A percentile compares a stretch with the other conserved stretches of the same genome.
These are phyloP conservation scores for Tachina fera DNA, from an alignment of 2,888 invertebrate species.

Conservation along the genomic window DNA sequence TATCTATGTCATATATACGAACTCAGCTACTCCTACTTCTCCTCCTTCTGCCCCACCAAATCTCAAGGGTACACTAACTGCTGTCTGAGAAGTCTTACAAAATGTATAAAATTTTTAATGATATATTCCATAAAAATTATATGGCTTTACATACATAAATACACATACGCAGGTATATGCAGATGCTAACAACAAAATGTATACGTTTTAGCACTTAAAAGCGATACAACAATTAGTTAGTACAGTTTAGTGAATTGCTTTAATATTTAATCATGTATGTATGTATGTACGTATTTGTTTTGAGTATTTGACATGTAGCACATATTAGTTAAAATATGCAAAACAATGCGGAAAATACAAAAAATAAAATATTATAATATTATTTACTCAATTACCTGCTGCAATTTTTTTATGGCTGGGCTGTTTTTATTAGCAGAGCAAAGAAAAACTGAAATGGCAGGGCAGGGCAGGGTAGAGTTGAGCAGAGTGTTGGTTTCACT, in stretches of 20 bases:
- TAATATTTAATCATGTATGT: not conserved
- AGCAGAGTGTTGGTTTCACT: constrained; percentile 8
- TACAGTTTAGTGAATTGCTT: not conserved
- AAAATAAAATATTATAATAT: constrained; percentile 44
- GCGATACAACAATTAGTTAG: not conserved
- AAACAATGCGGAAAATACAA: constrained; percentile 2
- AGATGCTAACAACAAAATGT: not conserved
- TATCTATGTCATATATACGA: no score
- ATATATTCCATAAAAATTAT: no score
- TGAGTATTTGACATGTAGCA: constrained; percentile 8
- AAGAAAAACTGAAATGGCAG: not conserved
- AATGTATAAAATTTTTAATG: no score
- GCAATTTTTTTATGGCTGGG: constrained; percentile 48
- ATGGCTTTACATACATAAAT: no score
- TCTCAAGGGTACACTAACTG: no score
- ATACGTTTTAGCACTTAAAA: not conserved
- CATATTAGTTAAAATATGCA: constrained; percentile 45
- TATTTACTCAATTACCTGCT: constrained; percentile 66
- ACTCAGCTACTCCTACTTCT: no score
- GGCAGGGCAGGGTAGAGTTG: not conserved
- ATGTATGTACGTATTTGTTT: not conserved
- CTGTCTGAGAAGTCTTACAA: no score
- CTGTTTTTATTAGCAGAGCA: constrained; percentile 41
- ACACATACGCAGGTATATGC: no score
- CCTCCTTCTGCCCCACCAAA: no score